Conservation (phyloP, 2,888 invertebrate species). For the Malthinus flaveolus region DNA sequence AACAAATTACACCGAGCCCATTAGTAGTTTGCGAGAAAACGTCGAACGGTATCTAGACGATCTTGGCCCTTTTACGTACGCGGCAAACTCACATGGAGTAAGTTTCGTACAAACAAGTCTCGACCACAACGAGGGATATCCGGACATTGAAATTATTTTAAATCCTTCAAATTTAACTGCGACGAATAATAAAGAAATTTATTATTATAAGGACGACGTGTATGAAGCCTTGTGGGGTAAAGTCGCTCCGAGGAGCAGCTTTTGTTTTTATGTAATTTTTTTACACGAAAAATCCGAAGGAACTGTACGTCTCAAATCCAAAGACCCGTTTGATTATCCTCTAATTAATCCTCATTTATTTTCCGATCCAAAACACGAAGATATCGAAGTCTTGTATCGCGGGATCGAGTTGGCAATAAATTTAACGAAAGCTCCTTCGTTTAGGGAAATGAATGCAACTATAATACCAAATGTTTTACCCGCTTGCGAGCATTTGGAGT, state of each 20-base stretch:
- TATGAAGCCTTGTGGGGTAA: constrained; percentile 10
- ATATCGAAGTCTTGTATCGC: constrained; percentile 59
- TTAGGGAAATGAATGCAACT: constrained; percentile 57
- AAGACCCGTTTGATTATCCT: constrained; percentile 65
- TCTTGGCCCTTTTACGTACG: constrained; percentile 28
- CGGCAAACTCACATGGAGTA: constrained; percentile 16
- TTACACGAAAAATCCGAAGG: constrained; percentile 58
- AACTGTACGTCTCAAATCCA: constrained; percentile 56
- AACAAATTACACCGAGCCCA: constrained; percentile 25
- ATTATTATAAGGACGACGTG: constrained; percentile 15
- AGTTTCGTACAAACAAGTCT: constrained; percentile 14
- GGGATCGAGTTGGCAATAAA: constrained; percentile 53
- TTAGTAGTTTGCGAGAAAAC: constrained; percentile 9
- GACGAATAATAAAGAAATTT: constrained; percentile 5
- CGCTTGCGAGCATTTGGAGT: constrained; percentile 15
- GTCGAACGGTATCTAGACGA: constrained; percentile 32
- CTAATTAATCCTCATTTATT: constrained; percentile 70
- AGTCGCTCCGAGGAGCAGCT: constrained; percentile 1
- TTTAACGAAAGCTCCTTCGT: constrained; percentile 57
- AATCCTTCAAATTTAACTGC: constrained; percentile 3
- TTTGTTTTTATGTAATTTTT: constrained; percentile 55
- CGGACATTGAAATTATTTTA: constrained; percentile 26
- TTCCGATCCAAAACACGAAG: constrained; percentile 57
- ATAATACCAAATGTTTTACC: constrained; percentile 36
- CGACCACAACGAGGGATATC: no score